These are phyloP conservation scores for Salmo trutta DNA, from an alignment of 2,797 vertebrate species.

Conservation along the genomic window DNA sequence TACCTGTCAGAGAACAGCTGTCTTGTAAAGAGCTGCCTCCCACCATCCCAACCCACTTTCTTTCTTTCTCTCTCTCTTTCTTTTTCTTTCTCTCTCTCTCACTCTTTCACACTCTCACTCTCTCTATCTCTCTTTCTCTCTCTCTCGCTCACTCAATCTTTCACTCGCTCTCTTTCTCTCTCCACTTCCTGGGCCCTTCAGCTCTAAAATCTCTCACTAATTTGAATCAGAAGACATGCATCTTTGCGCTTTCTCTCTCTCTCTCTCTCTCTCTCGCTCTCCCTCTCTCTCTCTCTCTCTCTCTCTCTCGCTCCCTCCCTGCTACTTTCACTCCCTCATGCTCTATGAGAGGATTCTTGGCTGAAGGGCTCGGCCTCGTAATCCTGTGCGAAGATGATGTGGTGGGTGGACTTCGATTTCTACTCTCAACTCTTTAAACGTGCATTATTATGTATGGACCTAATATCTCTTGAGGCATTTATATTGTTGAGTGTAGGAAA, in stretches of 20 bases:
- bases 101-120: neutral
- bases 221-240: slow-evolving; percentile 81
- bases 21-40: slow-evolving; percentile 78
- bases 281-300: slow-evolving; percentile 11
- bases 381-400: slow-evolving; percentile 80
- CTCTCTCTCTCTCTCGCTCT: neutral
- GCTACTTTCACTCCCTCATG: slow-evolving; percentile 75
- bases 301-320: slow-evolving; percentile 45
- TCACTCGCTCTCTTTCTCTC: neutral
- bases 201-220: slow-evolving; percentile 73
- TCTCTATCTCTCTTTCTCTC: too few relatives aligned
- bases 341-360: slow-evolving; percentile 94
- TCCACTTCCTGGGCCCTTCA: neutral
- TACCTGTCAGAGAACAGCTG: slow-evolving; percentile 97
- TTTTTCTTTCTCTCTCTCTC: slow-evolving; percentile 21
- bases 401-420: slow-evolving; percentile 82
- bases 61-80: slow-evolving; percentile 69
- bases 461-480: slow-evolving; percentile 86
- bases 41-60: slow-evolving; percentile 41
- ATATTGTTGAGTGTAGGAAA: slow-evolving; percentile 65
- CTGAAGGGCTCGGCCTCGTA: slow-evolving; percentile 84
- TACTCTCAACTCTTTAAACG: slow-evolving; percentile 84
- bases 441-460: slow-evolving; percentile 81
- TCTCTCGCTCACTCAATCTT: slow-evolving; percentile 39
- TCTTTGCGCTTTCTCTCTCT: slow-evolving; percentile 29